Evolutionary conservation across 2,888 invertebrate genomes (phyloP).

Genomic region (Nasonovia ribisnigri): DNA sequence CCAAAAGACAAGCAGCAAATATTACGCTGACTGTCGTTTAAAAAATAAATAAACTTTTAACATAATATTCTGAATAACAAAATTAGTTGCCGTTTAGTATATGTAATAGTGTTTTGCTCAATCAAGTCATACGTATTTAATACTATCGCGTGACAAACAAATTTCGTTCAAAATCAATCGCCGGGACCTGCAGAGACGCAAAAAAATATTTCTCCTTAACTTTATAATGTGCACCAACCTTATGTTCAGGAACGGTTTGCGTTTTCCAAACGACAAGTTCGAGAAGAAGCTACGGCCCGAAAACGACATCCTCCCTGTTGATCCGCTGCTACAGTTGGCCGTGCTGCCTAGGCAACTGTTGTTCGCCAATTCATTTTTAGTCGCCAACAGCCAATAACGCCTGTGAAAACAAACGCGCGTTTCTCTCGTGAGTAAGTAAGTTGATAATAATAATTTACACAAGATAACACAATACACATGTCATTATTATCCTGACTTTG

Average conservation of each 20-base stretch:
- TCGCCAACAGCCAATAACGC: slow-evolving; percentile 82
- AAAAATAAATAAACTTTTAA: not conserved
- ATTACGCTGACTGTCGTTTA: not conserved
- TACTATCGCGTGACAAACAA: not conserved
- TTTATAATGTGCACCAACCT: slow-evolving; percentile 64
- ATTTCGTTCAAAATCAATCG: not conserved
- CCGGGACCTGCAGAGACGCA: not conserved
- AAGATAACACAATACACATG: not conserved
- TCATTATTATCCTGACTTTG: too few relatives aligned
- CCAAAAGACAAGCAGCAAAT: not conserved
- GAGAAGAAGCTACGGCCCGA: slow-evolving; percentile 70
- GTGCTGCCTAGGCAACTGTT: slow-evolving; percentile 66
- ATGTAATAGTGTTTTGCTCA: too few relatives aligned
- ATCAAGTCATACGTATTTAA: not conserved
- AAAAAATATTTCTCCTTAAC: not conserved
- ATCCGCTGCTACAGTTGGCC: slow-evolving; percentile 52
- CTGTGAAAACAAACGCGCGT: slow-evolving; percentile 70
- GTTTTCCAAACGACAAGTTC: slow-evolving; percentile 71
- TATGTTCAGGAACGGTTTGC: slow-evolving; percentile 69
- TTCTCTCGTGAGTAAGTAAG: too few relatives aligned
- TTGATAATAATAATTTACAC: not conserved
- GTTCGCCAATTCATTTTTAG: slow-evolving; percentile 75
- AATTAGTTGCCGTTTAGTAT: not conserved
- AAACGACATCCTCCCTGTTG: slow-evolving; percentile 58
- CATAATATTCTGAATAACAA: not conserved